phyloP scores from a whole-genome alignment of 2,113 vertebrate genomes.

The Polypterus bichir region DNA sequence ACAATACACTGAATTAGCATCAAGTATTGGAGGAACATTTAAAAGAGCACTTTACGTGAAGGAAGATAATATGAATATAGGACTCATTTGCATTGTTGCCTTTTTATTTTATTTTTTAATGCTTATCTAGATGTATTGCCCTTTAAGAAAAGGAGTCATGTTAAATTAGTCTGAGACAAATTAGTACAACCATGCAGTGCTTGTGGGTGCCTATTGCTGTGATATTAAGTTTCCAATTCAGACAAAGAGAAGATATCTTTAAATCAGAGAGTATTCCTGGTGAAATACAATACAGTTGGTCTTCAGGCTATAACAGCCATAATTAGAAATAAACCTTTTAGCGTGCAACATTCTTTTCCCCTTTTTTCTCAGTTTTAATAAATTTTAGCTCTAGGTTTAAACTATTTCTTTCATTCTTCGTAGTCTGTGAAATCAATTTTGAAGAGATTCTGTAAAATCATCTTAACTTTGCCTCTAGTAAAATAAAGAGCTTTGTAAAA shows the following conservation, averaged over 20 bases:
- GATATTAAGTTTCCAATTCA: conserved; percentile 49
- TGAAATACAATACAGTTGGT: conserved; percentile 38
- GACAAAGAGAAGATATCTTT: conserved; percentile 44
- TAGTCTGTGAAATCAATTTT: conserved; percentile 21
- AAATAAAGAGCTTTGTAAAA: conserved; percentile 1
- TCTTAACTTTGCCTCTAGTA: background rate
- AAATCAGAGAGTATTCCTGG: conserved; percentile 38
- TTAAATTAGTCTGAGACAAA: conserved; percentile 48
- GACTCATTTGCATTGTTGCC: too few species aligned
- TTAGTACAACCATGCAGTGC: conserved; percentile 34
- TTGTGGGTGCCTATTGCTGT: conserved; percentile 44
- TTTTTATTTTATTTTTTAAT: background rate
- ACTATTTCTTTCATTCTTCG: conserved; percentile 20
- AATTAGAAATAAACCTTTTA: conserved; percentile 32
- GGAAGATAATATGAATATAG: too few species aligned
- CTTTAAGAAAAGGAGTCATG: conserved; percentile 30
- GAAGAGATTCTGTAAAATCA: conserved; percentile 11
- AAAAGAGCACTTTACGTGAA: too few species aligned
- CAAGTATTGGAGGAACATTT: too few species aligned
- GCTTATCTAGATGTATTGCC: conserved; percentile 19
- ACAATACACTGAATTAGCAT: too few species aligned
- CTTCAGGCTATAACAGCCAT: conserved; percentile 23
- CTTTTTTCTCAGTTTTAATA: conserved; percentile 16
- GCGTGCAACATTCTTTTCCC: conserved; percentile 18
- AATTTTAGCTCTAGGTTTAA: conserved; percentile 12